Conservation (phyloP, 2,113 vertebrate genomes). For the Jacana jacana region DNA sequence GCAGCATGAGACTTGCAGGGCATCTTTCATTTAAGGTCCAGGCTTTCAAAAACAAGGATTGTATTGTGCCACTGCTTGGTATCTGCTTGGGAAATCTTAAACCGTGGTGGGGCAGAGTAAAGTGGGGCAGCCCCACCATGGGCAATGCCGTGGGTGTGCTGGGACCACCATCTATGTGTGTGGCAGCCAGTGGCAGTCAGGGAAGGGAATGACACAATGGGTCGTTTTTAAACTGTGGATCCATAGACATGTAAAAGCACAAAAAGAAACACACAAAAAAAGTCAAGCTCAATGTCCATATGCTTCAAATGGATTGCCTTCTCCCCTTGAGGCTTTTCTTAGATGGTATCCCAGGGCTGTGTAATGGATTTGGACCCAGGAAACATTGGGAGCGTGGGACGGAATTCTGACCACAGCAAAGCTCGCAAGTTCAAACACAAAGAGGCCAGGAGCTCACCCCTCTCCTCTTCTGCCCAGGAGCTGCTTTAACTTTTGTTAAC, state of each 20-base stretch:
- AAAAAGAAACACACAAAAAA: neutral
- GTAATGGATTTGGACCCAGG: neutral
- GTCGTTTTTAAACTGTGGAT: neutral
- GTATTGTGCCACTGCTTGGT: neutral
- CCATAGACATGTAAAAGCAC: neutral
- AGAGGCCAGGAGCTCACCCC: neutral
- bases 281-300: rapidly evolving
- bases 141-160: neutral
- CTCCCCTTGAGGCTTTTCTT: neutral
- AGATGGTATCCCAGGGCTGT: neutral
- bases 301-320: neutral
- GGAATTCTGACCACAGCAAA: neutral
- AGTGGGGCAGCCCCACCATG: neutral
- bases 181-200: neutral
- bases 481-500: neutral
- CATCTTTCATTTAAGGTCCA: neutral
- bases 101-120: neutral
- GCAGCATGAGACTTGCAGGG: neutral
- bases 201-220: neutral
- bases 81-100: neutral
- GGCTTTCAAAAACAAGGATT: neutral
- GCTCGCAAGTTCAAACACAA: neutral
- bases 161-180: neutral
- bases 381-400: neutral
- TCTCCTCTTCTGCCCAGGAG: neutral